These are phyloP conservation scores for Neocrepidodera transversa DNA, from an alignment of 2,888 invertebrate genomes.

Conservation along the genomic window DNA sequence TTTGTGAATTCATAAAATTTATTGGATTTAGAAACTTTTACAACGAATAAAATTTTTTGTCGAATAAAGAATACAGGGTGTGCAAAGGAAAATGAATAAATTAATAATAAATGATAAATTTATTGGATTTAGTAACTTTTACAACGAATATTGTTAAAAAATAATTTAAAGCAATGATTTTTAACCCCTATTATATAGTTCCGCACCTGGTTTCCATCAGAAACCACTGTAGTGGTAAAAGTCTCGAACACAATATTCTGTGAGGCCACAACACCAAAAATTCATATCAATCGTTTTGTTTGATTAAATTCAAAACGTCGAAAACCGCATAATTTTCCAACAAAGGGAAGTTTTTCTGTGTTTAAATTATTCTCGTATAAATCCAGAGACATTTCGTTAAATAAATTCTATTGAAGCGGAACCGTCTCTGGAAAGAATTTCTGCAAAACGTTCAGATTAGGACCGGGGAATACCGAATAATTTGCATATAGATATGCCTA, in stretches of 20 bases:
- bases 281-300: conserved; percentile 9
- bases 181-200: too few species aligned
- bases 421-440: conserved; percentile 20
- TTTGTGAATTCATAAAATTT: too few species aligned
- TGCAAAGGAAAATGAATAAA: too few species aligned
- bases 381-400: conserved; percentile 12
- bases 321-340: conserved; percentile 11
- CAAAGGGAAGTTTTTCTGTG: conserved; percentile 6
- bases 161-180: too few species aligned
- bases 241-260: background rate
- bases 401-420: conserved; percentile 18
- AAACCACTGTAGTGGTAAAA: background rate
- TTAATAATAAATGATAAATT: too few species aligned
- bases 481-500: conserved; percentile 24
- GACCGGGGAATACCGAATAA: conserved; percentile 13
- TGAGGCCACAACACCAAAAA: too few species aligned
- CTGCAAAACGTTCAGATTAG: conserved; percentile 15
- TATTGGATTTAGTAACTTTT: too few species aligned
- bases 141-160: too few species aligned
- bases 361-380: conserved; percentile 17
- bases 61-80: too few species aligned
- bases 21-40: too few species aligned
- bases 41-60: too few species aligned
- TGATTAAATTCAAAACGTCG: conserved; percentile 12
- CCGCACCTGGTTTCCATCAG: background rate